These are phyloP conservation scores for Oreochromis spilurus DNA, from an alignment of 2,113 vertebrate species.

Conservation along the genomic window DNA sequence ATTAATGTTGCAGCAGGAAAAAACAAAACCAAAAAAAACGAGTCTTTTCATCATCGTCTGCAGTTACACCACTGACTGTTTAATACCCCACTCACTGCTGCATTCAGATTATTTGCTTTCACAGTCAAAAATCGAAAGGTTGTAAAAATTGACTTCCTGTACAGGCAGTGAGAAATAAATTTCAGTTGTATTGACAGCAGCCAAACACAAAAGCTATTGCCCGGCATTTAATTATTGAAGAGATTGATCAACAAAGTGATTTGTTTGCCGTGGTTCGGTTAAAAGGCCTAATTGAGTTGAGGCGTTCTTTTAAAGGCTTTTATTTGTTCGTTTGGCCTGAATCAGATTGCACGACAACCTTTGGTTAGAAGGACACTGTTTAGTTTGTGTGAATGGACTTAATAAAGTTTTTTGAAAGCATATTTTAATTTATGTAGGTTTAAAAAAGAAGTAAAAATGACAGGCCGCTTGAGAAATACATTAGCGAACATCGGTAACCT, in stretches of 20 bases:
- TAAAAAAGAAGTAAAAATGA: slow-evolving; percentile 2
- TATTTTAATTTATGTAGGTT: neutral
- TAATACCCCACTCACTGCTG: slow-evolving; percentile 58
- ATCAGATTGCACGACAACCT: slow-evolving; percentile 28
- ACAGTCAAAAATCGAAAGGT: slow-evolving; percentile 75
- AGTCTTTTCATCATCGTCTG: slow-evolving; percentile 9
- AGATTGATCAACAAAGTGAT: slow-evolving; percentile 78
- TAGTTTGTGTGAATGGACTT: slow-evolving; percentile 2
- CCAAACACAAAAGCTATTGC: slow-evolving; percentile 76
- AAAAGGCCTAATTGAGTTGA: slow-evolving; percentile 70
- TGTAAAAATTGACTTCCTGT: slow-evolving; percentile 85
- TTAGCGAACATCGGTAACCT: slow-evolving; percentile 14
- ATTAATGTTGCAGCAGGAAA: slow-evolving; percentile 47
- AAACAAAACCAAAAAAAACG: slow-evolving; percentile 11
- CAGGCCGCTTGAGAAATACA: neutral
- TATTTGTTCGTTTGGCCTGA: slow-evolving; percentile 59
- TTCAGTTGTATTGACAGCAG: slow-evolving; percentile 72
- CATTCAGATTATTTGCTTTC: slow-evolving; percentile 78
- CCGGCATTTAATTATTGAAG: slow-evolving; percentile 79
- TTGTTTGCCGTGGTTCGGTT: slow-evolving; percentile 68
- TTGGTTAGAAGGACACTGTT: neutral
- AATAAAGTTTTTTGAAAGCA: neutral
- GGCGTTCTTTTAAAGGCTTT: slow-evolving; percentile 40
- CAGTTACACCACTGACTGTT: slow-evolving; percentile 52
- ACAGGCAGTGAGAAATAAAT: slow-evolving; percentile 75